These are phyloP conservation scores for Dolichomitus sp. DNA, from an alignment of 2,888 invertebrate species.

Conservation along the genomic window DNA sequence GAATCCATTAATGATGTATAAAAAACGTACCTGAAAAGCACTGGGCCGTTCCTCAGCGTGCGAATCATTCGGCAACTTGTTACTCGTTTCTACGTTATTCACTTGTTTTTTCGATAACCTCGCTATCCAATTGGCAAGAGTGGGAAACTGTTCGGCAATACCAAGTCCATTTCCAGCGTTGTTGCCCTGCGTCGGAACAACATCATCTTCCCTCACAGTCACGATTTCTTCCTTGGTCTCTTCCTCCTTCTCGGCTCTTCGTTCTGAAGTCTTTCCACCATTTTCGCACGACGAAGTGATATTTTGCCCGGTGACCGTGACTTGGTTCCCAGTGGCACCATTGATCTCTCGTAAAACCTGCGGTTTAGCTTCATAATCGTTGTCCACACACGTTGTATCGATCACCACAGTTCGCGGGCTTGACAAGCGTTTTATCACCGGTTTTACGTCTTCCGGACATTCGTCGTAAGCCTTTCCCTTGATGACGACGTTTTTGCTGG, in stretches of 20 bases:
- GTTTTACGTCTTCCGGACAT: constrained; percentile 6
- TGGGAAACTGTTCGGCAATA: constrained; percentile 80
- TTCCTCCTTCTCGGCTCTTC: constrained; percentile 12
- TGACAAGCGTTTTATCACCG: constrained; percentile 40
- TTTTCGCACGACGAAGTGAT: constrained; percentile 47
- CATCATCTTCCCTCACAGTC: constrained; percentile 38
- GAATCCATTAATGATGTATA: too few relatives aligned
- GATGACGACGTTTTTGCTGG: neutral
- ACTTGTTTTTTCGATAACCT: constrained; percentile 70
- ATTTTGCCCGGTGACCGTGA: neutral
- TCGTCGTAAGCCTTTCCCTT: constrained; percentile 26
- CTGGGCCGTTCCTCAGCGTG: constrained; percentile 31
- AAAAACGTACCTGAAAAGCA: constrained; percentile 54
- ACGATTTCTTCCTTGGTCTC: constrained; percentile 24
- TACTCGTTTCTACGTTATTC: neutral
- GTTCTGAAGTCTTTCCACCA: neutral
- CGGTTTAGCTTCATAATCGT: constrained; percentile 25
- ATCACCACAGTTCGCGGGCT: constrained; percentile 43
- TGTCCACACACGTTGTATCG: constrained; percentile 45
- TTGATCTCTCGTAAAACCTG: neutral
- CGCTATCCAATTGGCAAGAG: constrained; percentile 79
- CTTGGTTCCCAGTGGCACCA: constrained; percentile 1
- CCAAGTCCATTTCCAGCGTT: constrained; percentile 17
- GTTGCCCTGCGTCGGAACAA: neutral
- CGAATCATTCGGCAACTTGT: constrained; percentile 30